Percentiles rank a stretch among this genome's conserved stretches.
phyloP scores from a whole-genome alignment of 2,888 invertebrate genomes.

The Itoplectis maculator region DNA sequence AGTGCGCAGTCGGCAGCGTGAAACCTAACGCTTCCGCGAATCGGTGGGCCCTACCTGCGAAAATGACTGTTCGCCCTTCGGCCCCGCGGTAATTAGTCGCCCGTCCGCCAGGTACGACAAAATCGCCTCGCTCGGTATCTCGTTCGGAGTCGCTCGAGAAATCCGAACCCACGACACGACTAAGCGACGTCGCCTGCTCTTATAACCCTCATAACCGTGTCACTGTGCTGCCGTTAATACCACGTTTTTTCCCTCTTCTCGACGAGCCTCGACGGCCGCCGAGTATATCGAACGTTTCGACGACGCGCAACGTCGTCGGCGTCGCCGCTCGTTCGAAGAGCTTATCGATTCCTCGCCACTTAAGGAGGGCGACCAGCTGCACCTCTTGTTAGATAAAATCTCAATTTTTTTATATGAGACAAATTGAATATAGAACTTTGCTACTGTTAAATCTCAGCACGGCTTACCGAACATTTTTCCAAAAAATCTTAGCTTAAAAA shows the following conservation, averaged over 20 bases:
- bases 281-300: conserved; percentile 19
- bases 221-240: background rate
- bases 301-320: too few species aligned
- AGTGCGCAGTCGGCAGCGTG: too few species aligned
- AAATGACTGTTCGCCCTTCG: conserved; percentile 10
- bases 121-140: background rate
- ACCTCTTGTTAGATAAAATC: too few species aligned
- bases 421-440: too few species aligned
- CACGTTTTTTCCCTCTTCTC: background rate
- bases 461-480: too few species aligned
- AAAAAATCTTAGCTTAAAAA: too few species aligned
- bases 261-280: background rate
- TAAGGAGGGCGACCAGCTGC: too few species aligned
- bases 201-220: background rate
- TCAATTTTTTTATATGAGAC: too few species aligned
- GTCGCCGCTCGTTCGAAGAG: conserved; percentile 21
- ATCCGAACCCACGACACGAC: background rate
- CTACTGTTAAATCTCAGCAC: too few species aligned
- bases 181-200: background rate
- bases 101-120: conserved; percentile 7
- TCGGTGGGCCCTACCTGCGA: conserved; percentile 14
- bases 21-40: conserved; percentile 17
- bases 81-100: conserved; percentile 8
- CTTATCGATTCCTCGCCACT: conserved; percentile 47
- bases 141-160: background rate